Base-by-base conservation (phyloP, 2,888 invertebrate species). In the Lysandra bellargus region DNA sequence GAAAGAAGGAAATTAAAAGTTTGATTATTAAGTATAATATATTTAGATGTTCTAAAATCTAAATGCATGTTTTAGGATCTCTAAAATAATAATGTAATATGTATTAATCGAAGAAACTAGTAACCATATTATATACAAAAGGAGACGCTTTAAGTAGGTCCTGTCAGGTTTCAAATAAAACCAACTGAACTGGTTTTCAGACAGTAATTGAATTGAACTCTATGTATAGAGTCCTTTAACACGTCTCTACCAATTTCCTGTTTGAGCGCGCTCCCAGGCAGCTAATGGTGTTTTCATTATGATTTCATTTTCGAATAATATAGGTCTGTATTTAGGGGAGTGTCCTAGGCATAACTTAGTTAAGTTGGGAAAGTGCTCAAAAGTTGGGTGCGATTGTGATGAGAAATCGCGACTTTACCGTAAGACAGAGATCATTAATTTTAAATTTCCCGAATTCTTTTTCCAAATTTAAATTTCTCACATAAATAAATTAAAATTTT, bases 151-250 rank as follows among this genome's bases (percentile, higher is more conserved):
- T 33, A 4, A 69, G 64, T 37, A 69, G 69, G 17, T 69, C 5
- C 30, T 9, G 3, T 69, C 33, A 37, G 69, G 33, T 37, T 69
- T 69, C 33, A 69, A 69, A 69, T 69, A 69, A 37, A 69, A 69
- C 69, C 33, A 69, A 33, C 44, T 49, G 12, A 74, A 49, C 74
- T 44, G 23, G 75, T 49, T 64, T 64, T n/a, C n/a, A 49, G 30
- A 23, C 49, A 14, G 12, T 75, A 75, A 75, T 44, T 49, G 75
- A 75, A 75, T 75, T 75, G 75, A 75, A 69, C 33, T 33, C 37
- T 69, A 69, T 69, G 33, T 69, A 33, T 69, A 69, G 14, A 69
- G 33, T 30, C 44, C 49, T 49, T 75, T 23, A 75, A 49, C 75
- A 23, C 75, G 75, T 44, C 12, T 4, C n/a, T 49, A 49, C 44